Percentiles rank a stretch among this genome's conserved stretches.
These are phyloP conservation scores for Meriones psammophilus DNA, from an alignment of 2,797 vertebrate species.

Conservation along the genomic window DNA sequence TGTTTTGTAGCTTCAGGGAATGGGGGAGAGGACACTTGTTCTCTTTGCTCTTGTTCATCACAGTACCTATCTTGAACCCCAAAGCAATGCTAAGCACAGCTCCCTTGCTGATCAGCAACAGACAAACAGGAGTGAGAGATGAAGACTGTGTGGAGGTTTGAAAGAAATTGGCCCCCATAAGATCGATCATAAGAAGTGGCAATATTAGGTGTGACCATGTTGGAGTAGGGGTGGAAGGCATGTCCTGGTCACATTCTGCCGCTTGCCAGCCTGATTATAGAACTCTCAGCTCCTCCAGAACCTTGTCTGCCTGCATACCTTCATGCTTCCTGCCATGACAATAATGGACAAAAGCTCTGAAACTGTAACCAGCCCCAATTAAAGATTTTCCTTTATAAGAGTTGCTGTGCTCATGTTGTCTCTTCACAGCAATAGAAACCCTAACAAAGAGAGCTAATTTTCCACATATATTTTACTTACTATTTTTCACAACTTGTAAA, in stretches of 20 bases:
- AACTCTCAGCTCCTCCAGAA: not conserved
- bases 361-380: not conserved
- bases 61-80: not conserved
- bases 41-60: not conserved
- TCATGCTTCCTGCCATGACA: not conserved
- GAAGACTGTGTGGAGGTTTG: not conserved
- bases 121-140: not conserved
- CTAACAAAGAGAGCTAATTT: not conserved
- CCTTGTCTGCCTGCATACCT: not conserved
- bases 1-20: too few species aligned
- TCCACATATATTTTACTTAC: not conserved
- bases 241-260: not conserved
- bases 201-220: not conserved
- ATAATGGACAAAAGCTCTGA: not conserved
- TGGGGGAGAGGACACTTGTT: not conserved
- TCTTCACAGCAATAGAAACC: not conserved
- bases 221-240: not conserved
- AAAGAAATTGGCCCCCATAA: not conserved
- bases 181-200: not conserved
- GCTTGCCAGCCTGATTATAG: not conserved
- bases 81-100: not conserved
- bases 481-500: not conserved
- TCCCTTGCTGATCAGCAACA: too few species aligned
- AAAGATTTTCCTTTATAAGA: not conserved
- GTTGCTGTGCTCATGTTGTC: not conserved